Percentiles rank a stretch among this genome's conserved stretches.
Evolutionary conservation across 1,140 invertebrate species (phyloP).

Genomic region (Drosophila erecta): DNA sequence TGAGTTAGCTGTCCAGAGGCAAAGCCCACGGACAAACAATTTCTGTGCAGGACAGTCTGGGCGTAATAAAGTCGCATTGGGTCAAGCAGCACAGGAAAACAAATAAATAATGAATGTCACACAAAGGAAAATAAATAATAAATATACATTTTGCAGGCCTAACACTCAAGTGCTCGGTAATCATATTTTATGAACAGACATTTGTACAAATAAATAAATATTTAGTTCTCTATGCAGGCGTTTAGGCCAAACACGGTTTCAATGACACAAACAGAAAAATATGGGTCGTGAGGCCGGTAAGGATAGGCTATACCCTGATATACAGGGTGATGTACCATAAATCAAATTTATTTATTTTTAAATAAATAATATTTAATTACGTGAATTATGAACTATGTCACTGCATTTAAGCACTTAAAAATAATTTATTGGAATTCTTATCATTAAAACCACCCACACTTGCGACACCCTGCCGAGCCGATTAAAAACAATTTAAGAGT

Average conservation of each 20-base stretch:
- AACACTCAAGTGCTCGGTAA: slow-evolving; percentile 51
- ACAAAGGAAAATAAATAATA: slow-evolving; percentile 74
- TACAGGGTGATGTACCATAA: slow-evolving; percentile 32
- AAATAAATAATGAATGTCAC: slow-evolving; percentile 58
- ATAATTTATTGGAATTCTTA: too few species aligned
- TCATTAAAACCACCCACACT: too few species aligned
- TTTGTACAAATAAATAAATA: slow-evolving; percentile 75
- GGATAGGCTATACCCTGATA: neutral
- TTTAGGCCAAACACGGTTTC: slow-evolving; percentile 58
- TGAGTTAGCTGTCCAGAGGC: slow-evolving; percentile 11
- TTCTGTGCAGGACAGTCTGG: slow-evolving; percentile 13
- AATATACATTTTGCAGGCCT: slow-evolving; percentile 52
- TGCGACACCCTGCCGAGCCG: slow-evolving; percentile 30
- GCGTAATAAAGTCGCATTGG: slow-evolving; percentile 33
- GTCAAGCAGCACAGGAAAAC: slow-evolving; percentile 36
- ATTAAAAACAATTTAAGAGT: slow-evolving; percentile 28
- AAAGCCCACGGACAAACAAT: neutral
- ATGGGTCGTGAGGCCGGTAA: neutral
- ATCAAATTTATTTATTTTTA: neutral
- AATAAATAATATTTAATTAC: neutral
- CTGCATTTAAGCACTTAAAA: neutral
- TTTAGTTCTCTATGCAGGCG: slow-evolving; percentile 61
- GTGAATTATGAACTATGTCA: neutral
- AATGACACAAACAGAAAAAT: slow-evolving; percentile 52
- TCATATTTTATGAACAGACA: slow-evolving; percentile 62